These are phyloP conservation scores for Rhagophthalmus giganteus DNA, from an alignment of 2,888 invertebrate species.

Conservation along the genomic window DNA sequence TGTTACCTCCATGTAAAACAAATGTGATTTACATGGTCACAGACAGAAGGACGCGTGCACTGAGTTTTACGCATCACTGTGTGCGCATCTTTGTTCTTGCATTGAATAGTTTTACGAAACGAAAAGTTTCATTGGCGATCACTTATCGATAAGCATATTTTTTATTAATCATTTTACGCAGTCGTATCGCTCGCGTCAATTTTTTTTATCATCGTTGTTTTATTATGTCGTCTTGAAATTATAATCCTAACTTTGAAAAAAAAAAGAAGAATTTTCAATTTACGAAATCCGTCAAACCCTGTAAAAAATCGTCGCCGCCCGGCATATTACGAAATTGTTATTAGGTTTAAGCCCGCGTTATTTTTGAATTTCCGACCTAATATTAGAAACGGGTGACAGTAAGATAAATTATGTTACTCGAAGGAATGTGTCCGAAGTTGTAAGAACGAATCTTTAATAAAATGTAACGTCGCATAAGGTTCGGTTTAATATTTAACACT, in stretches of 20 bases:
- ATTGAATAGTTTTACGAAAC: too few species aligned
- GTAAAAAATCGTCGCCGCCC: not conserved
- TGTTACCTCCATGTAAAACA: too few species aligned
- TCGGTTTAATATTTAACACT: constrained; percentile 17
- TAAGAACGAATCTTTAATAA: constrained; percentile 12
- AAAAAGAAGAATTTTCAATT: not conserved
- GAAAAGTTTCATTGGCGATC: too few species aligned
- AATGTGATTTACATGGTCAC: too few species aligned
- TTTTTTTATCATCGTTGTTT: not conserved
- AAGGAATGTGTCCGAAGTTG: constrained; percentile 4
- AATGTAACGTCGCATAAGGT: constrained; percentile 20
- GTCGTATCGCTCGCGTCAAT: too few species aligned
- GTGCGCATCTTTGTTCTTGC: too few species aligned
- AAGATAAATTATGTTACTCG: constrained; percentile 3
- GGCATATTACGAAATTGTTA: not conserved
- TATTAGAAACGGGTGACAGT: constrained; percentile 4
- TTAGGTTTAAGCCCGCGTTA: not conserved
- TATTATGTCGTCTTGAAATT: not conserved
- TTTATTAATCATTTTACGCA: too few species aligned
- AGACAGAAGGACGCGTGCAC: too few species aligned
- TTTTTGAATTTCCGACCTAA: not conserved
- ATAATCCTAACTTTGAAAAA: too few species aligned
- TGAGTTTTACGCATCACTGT: too few species aligned
- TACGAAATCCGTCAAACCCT: too few species aligned
- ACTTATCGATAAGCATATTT: too few species aligned